Evolutionary conservation across 1,140 invertebrate genomes (phyloP).

Genomic region (Drosophila melanica): DNA sequence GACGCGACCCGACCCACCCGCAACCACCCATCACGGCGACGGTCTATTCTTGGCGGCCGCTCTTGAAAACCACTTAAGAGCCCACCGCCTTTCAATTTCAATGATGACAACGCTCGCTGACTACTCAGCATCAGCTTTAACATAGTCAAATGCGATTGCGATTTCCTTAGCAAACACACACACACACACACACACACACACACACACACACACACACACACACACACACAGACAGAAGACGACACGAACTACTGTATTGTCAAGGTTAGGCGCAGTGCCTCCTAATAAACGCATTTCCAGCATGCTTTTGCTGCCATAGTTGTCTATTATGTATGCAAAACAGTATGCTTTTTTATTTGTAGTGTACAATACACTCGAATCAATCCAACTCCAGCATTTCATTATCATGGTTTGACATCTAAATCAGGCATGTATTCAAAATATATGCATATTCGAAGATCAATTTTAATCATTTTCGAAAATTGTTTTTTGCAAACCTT

Average conservation of each 20-base stretch:
- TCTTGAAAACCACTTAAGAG: conserved; percentile 34
- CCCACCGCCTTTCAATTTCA: conserved; percentile 25
- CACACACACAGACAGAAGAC: conserved; percentile 2
- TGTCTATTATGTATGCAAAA: too few species aligned
- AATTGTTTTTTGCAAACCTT: too few species aligned
- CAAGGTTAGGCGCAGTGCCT: conserved; percentile 61
- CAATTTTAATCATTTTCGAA: too few species aligned
- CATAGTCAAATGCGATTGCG: conserved; percentile 27
- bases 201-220: conserved; percentile 1
- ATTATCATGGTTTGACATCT: too few species aligned
- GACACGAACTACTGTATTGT: conserved; percentile 9
- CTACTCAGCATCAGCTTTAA: conserved; percentile 48
- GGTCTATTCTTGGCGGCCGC: not conserved
- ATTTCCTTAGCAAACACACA: conserved; percentile 26
- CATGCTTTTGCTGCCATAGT: too few species aligned
- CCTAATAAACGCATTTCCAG: not conserved
- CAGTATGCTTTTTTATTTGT: too few species aligned
- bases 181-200: conserved; percentile 10
- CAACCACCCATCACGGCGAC: not conserved
- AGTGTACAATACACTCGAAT: too few species aligned
- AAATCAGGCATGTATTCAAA: too few species aligned
- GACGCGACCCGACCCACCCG: not conserved
- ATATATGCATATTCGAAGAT: too few species aligned
- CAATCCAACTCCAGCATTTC: too few species aligned
- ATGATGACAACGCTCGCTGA: conserved; percentile 23